phyloP scores from a whole-genome alignment of 92 coral and sea anemone species.

The Phymanthus crucifer region DNA sequence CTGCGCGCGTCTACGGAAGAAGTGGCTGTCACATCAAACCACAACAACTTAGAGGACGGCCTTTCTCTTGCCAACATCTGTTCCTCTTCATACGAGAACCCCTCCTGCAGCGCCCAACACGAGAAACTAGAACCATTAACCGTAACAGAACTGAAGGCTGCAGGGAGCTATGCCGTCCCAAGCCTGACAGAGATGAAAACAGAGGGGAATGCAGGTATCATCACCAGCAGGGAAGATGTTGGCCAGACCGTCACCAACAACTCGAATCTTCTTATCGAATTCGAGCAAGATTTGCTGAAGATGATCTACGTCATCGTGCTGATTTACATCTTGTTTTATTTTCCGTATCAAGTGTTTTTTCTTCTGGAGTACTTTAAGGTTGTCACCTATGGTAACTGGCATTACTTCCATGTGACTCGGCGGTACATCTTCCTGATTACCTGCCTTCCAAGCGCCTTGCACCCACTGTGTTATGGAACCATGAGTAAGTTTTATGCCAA shows the following conservation, averaged over 20 bases:
- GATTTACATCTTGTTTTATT: slow-evolving; percentile 44
- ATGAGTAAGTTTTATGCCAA: slow-evolving; percentile 57
- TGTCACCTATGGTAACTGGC: slow-evolving; percentile 5
- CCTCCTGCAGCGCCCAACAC: not conserved
- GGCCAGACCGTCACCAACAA: not conserved
- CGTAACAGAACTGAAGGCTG: not conserved
- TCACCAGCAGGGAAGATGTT: not conserved
- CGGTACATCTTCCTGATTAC: slow-evolving; percentile 42
- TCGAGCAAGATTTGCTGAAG: slow-evolving; percentile 51
- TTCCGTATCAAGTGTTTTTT: slow-evolving; percentile 53
- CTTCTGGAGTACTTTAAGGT: slow-evolving; percentile 32
- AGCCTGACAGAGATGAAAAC: not conserved
- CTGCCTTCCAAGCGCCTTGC: slow-evolving; percentile 61
- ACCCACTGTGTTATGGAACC: slow-evolving; percentile 66
- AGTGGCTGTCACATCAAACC: not conserved
- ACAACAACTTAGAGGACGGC: not conserved
- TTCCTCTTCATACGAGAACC: not conserved
- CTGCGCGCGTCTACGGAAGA: not conserved
- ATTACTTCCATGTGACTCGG: slow-evolving; percentile 18
- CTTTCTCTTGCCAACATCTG: not conserved
- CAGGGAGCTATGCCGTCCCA: slow-evolving; percentile 14
- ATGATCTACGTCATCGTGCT: slow-evolving; percentile 59
- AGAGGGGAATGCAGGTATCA: not conserved
- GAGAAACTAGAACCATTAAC: not conserved
- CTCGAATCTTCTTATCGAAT: slow-evolving; percentile 12